Evolutionary conservation across 2,888 invertebrate genomes (phyloP), one percentile per base, ranked within the genome.

Genomic region (Agrotis exclamationis): DNA sequence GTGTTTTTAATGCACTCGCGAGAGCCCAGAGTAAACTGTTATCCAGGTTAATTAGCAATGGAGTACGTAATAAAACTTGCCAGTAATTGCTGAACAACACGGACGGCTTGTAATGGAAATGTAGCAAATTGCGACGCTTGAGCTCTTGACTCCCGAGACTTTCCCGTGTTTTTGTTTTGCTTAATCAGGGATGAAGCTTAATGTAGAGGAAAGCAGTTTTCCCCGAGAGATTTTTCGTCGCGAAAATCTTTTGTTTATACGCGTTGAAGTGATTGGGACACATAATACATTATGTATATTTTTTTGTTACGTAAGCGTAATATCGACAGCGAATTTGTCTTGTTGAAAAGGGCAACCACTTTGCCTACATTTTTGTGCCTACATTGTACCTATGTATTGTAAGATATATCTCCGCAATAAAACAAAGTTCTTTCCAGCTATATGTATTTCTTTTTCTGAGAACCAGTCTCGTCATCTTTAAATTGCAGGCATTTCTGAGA

Each of bases 1-100:
- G 71, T 76, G 81, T 76, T 67, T 79, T 85, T 82, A 75, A 83
- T 85, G 84, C 78, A 74, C 70, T 84, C 75, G 64, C 67, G 69
- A 85, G 79, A 79, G 73, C 77, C 70, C 71, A 83, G 63, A 64
- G 77, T 85, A 70, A 76, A 84, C 80, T 70, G 60, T 67, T 82
- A 88, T 87, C 74, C 85, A 86, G 88, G 88, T 87, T 88, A 88
- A 91, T 90, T 87, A 87, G 85, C 82, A 81, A 80, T 83, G 77
- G 74, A 77, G 76, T 63, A 80, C 77, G 72, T 84, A 80, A 84
- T 87, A 85, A 83, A 86, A 78, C 67, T 74, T 71, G 76, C 76
- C 66, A 74, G 82, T 87, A 80, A 80, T 76, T 80, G 65, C 74
- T 81, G 82, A 79, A 71, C 63, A 67, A 75, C 72, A 73, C 70